These are phyloP conservation scores for Ursus arctos DNA, from an alignment of 2,113 vertebrate species.

Conservation along the genomic window DNA sequence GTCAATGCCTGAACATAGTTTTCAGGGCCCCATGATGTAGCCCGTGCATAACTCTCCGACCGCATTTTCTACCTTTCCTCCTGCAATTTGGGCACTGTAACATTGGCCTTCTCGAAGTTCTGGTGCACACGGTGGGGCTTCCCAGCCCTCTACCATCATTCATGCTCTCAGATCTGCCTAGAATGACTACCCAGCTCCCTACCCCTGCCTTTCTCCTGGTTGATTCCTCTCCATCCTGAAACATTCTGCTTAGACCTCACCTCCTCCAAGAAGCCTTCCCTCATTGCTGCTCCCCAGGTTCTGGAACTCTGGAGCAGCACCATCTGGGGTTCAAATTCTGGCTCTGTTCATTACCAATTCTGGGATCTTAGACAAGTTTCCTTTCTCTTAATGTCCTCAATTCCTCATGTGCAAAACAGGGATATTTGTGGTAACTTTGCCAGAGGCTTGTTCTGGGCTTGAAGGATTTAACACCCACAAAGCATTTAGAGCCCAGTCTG, in stretches of 20 bases:
- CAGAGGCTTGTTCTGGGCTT: neutral
- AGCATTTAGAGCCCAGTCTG: neutral
- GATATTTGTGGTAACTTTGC: neutral
- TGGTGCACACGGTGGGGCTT: accelerated
- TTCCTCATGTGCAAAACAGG: neutral
- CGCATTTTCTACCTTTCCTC: neutral
- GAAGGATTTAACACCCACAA: neutral
- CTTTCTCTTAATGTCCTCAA: neutral
- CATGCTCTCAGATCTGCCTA: neutral
- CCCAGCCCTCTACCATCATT: neutral
- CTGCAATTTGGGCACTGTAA: neutral
- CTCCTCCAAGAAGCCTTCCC: neutral
- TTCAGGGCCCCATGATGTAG: accelerated
- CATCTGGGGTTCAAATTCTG: neutral
- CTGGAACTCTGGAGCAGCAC: neutral
- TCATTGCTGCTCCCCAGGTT: neutral
- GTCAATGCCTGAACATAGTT: neutral
- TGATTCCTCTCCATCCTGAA: neutral
- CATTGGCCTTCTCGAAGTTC: neutral
- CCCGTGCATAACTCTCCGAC: neutral
- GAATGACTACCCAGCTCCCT: neutral
- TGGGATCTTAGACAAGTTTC: neutral
- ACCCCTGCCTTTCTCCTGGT: neutral
- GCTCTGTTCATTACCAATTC: neutral
- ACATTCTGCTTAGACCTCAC: neutral